Base-by-base conservation (phyloP, 2,888 invertebrate species). In the Caenorhabditis doughertyi region DNA sequence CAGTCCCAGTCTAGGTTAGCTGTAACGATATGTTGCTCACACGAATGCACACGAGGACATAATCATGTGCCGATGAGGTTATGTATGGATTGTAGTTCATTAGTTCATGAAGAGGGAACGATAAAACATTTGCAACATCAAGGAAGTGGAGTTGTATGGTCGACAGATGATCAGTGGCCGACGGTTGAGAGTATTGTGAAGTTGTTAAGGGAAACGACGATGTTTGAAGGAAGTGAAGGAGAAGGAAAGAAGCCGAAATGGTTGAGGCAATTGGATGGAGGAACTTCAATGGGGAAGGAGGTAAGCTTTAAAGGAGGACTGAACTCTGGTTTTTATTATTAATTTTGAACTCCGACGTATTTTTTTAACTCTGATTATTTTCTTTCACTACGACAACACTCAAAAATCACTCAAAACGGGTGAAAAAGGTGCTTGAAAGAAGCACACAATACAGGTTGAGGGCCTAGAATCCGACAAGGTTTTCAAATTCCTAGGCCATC, bases 1-100 rank as follows among this genome's bases (percentile, higher is more conserved):
- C 95, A 96, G 60, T 95, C 97, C 0, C 94, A 94, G 0, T 96
- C 97, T 89, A 97, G 97, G 16, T 95, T 96, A 2, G 97, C 98
- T 0, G 95, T 96, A 83, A 96, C 96, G 11, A 97, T 98, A 62
- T 99, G 99, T 92, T 98, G 98, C 92, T 96, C 97, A 0, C 95
- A 95, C 58, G 98, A 98, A 92, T 99, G 99, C 92, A 97, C 97
- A 49, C 96, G 96, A 92, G 96, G 96, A 92, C 98, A 98, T 92
- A 96, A 96, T 35, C 97, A 97, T 92, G 96, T 96, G 92, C 99
- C 99, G 1, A 97, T 98, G 84, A 94, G 98, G 23, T 92, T 93
- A 83, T 93, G 93, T 84, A 88, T 90, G 83, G 91, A 91, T 44
- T 91, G 91, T 68, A 81, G 87, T 44, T 51, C 73, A 27, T 53